Percentiles rank a stretch among this genome's conserved stretches.
These are phyloP conservation scores for Shinisaurus crocodilurus DNA, from an alignment of 2,113 vertebrate species.

Conservation along the genomic window DNA sequence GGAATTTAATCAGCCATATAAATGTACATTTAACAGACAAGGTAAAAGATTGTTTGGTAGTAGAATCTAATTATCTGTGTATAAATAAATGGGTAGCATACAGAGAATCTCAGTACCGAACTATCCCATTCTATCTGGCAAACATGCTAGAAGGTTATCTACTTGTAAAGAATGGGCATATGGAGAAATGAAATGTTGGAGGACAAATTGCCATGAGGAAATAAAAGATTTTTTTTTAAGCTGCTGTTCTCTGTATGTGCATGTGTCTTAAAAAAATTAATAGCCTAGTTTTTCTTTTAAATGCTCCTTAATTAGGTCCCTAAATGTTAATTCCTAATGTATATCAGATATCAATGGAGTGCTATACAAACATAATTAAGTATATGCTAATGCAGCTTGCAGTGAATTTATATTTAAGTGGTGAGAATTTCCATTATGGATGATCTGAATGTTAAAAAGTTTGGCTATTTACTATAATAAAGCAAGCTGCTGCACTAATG, in stretches of 20 bases:
- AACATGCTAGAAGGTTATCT: constrained; percentile 32
- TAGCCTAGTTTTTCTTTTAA: neutral
- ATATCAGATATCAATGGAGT: neutral
- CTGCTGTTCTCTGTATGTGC: neutral
- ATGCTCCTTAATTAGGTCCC: neutral
- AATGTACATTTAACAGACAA: constrained; percentile 62
- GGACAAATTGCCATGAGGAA: constrained; percentile 39
- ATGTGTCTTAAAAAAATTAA: neutral
- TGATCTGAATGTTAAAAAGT: neutral
- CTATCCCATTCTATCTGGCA: neutral
- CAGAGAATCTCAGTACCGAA: neutral
- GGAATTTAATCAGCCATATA: constrained; percentile 59
- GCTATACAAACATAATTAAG: neutral
- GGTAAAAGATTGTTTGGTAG: constrained; percentile 60
- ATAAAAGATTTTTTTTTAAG: constrained; percentile 3
- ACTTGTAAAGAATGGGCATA: constrained; percentile 47
- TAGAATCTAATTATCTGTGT: constrained; percentile 60
- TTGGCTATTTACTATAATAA: neutral
- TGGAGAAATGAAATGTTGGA: constrained; percentile 35
- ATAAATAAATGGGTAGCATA: constrained; percentile 49
- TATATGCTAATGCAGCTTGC: neutral
- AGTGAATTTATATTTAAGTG: neutral
- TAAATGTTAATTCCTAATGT: constrained; percentile 3
- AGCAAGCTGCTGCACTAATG: neutral
- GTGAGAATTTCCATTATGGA: neutral